A percentile compares a stretch with the other conserved stretches of the same genome.
phyloP scores from a whole-genome alignment of 2,888 invertebrate species.

The Stenodera caucasica region DNA sequence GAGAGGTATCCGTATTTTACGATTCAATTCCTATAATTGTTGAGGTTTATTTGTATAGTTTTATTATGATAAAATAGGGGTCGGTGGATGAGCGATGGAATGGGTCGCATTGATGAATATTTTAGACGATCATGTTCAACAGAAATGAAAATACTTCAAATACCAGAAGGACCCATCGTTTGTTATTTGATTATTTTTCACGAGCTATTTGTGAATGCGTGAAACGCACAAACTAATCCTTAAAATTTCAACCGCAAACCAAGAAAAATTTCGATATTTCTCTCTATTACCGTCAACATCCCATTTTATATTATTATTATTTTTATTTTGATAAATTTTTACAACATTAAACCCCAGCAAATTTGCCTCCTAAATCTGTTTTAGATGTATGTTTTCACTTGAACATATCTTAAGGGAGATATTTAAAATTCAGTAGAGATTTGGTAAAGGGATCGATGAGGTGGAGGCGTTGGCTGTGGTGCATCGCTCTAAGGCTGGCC shows the following conservation, averaged over 20 bases:
- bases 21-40: no score
- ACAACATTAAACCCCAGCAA: not conserved
- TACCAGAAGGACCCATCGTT: slow-evolving; percentile 30
- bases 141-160: slow-evolving; percentile 28
- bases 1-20: not conserved
- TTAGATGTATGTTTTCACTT: slow-evolving; percentile 6
- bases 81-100: not conserved
- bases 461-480: slow-evolving; percentile 1
- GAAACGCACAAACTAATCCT: slow-evolving; percentile 12
- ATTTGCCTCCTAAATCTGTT: not conserved
- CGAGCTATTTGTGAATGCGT: slow-evolving; percentile 30
- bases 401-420: slow-evolving; percentile 6
- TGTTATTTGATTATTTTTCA: slow-evolving; percentile 33
- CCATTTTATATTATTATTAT: not conserved
- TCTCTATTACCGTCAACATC: not conserved
- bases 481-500: slow-evolving; percentile 14
- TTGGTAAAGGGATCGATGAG: slow-evolving; percentile 1
- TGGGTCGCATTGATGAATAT: slow-evolving; percentile 23
- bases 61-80: slow-evolving; percentile 1
- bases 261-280: not conserved
- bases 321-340: not conserved
- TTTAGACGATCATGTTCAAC: slow-evolving; percentile 21
- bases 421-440: slow-evolving; percentile 6
- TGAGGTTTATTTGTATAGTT: slow-evolving; percentile 6
- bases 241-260: not conserved